These are phyloP conservation scores for Channa striata DNA, from an alignment of 2,797 vertebrate genomes.

Conservation along the genomic window DNA sequence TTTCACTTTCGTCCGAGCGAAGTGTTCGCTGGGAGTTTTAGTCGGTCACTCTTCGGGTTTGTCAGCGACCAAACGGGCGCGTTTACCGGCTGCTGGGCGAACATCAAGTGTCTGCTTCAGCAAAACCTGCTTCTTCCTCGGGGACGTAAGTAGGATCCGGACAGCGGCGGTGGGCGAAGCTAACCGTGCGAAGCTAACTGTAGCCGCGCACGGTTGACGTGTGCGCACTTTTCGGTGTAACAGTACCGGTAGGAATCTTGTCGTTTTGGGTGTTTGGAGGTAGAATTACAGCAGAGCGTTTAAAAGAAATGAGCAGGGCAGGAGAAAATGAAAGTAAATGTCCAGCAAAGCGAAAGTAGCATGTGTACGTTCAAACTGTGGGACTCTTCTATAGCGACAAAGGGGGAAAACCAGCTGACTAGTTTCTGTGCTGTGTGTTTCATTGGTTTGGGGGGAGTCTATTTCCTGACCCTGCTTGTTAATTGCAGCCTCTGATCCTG, in stretches of 20 bases:
- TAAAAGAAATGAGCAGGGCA: constrained; percentile 35
- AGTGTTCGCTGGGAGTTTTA: rapidly evolving
- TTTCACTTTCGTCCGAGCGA: constrained; percentile 76
- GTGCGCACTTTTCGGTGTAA: rapidly evolving
- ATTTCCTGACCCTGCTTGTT: too few species aligned
- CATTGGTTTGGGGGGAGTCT: too few species aligned
- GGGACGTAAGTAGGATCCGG: constrained; percentile 38
- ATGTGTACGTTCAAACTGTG: rapidly evolving
- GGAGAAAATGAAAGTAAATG: constrained; percentile 55
- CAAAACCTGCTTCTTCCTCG: rapidly evolving
- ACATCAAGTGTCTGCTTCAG: background rate
- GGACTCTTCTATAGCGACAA: background rate
- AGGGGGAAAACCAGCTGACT: background rate
- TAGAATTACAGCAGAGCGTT: background rate
- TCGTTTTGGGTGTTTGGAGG: background rate
- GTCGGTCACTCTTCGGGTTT: background rate
- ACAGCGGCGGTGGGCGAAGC: background rate
- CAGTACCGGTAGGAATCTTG: rapidly evolving
- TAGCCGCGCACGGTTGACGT: background rate
- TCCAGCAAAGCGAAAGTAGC: constrained; percentile 33
- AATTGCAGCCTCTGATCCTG: background rate
- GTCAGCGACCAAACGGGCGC: rapidly evolving
- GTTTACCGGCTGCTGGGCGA: background rate
- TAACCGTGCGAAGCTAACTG: background rate
- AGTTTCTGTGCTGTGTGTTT: too few species aligned